Evolutionary conservation across 2,888 invertebrate species (phyloP).

Genomic region (Ecliptopera silaceata): DNA sequence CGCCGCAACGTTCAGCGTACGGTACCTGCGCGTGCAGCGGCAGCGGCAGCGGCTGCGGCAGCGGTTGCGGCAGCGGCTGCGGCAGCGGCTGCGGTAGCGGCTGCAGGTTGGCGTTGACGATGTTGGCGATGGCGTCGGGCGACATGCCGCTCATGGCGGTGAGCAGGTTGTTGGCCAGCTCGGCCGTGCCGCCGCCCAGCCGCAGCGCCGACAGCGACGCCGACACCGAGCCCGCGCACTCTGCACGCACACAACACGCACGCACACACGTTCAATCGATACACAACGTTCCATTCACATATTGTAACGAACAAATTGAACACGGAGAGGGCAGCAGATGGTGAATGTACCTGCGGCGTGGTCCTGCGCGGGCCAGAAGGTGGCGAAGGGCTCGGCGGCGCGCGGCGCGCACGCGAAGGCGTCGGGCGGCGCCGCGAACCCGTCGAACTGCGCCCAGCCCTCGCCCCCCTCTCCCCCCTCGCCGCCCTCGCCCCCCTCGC

Average conservation of each 20-base stretch:
- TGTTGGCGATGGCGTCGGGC: constrained; percentile 55
- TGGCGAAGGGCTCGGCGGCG: constrained; percentile 35
- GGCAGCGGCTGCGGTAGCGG: constrained; percentile 12
- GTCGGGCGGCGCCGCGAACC: constrained; percentile 31
- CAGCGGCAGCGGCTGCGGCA: no score
- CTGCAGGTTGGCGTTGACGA: constrained; percentile 51
- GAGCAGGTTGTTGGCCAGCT: constrained; percentile 61
- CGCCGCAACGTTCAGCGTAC: not conserved
- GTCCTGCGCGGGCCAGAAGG: constrained; percentile 48
- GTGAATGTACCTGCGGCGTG: constrained; percentile 4
- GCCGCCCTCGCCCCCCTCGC: constrained; percentile 3
- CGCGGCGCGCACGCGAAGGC: constrained; percentile 23
- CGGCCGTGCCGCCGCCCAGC: not conserved
- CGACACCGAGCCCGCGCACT: not conserved
- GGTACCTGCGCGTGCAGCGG: constrained; percentile 2
- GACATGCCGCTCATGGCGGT: constrained; percentile 69
- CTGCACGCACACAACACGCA: no score
- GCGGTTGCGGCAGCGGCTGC: no score
- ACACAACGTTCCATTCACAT: no score
- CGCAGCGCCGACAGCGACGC: not conserved
- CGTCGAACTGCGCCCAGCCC: constrained; percentile 67
- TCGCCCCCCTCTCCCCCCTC: constrained; percentile 39
- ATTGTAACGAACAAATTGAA: no score
- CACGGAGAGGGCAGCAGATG: no score
- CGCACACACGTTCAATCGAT: not conserved